Evolutionary conservation across 2,888 invertebrate species (phyloP).

Genomic region (Xylocampa areola): DNA sequence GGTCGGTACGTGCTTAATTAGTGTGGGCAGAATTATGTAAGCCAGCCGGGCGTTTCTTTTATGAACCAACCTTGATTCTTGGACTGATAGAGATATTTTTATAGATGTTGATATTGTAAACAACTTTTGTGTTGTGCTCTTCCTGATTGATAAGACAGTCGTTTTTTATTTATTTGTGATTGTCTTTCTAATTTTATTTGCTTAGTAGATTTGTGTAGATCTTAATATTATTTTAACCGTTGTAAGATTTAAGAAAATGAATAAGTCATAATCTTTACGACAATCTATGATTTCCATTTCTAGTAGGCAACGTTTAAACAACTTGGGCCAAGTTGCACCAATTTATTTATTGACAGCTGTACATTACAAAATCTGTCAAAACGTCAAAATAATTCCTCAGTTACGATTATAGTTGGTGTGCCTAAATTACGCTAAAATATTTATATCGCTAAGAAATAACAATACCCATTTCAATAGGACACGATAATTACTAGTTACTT

Average conservation of each 20-base stretch:
- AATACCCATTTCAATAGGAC: constrained; percentile 23
- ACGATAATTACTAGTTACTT: constrained; percentile 37
- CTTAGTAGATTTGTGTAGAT: too few relatives aligned
- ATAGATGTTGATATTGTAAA: constrained; percentile 67
- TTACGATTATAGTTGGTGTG: too few relatives aligned
- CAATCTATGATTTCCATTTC: too few relatives aligned
- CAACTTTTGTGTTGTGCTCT: constrained; percentile 61
- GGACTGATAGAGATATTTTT: constrained; percentile 81
- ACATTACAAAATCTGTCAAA: too few relatives aligned
- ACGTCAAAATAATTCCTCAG: too few relatives aligned
- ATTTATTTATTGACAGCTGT: too few relatives aligned
- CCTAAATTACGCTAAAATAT: too few relatives aligned
- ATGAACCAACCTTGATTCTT: constrained; percentile 83
- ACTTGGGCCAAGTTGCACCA: too few relatives aligned
- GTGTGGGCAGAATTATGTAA: constrained; percentile 82
- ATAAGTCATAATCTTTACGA: too few relatives aligned
- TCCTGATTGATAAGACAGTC: constrained; percentile 51
- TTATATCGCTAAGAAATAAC: constrained; percentile 9
- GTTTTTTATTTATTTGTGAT: constrained; percentile 13
- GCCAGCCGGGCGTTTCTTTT: constrained; percentile 73
- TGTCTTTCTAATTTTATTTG: constrained; percentile 1
- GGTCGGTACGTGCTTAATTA: constrained; percentile 81
- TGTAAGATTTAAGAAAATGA: too few relatives aligned
- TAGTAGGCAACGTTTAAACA: too few relatives aligned
- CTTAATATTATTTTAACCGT: too few relatives aligned